Conservation (phyloP, 2,113 vertebrate species). For the Nyctibius bracteatus region DNA sequence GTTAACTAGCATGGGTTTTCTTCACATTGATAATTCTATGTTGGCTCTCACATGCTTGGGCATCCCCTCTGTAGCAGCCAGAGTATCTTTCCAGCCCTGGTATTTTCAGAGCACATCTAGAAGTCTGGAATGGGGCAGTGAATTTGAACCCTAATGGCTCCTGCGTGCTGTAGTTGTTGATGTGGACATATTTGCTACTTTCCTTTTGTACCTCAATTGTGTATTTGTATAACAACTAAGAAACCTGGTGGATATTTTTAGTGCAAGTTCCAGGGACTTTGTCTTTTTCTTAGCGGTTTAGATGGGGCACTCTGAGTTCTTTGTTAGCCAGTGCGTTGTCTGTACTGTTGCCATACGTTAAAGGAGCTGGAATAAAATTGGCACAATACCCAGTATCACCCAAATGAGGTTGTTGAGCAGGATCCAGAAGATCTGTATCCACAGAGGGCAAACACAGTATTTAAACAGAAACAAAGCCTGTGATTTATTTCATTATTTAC, state of each 20-base stretch:
- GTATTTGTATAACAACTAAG: background rate
- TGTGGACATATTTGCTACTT: rapidly evolving
- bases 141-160: background rate
- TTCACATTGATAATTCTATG: background rate
- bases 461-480: constrained; percentile 33
- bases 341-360: background rate
- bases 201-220: background rate
- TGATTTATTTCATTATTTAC: constrained; percentile 56
- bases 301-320: background rate
- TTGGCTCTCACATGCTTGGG: background rate
- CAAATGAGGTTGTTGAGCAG: constrained; percentile 21
- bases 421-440: constrained; percentile 28
- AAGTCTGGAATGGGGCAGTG: background rate
- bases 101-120: background rate
- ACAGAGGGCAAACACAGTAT: background rate
- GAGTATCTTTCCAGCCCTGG: background rate
- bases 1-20: background rate
- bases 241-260: background rate
- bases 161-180: background rate
- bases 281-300: background rate
- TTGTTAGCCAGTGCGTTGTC: background rate
- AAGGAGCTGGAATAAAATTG: background rate
- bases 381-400: background rate
- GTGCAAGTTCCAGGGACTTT: background rate
- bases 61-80: background rate